Evolutionary conservation across 2,888 invertebrate genomes (phyloP).

Genomic region (Aphidoletes aphidimyza): DNA sequence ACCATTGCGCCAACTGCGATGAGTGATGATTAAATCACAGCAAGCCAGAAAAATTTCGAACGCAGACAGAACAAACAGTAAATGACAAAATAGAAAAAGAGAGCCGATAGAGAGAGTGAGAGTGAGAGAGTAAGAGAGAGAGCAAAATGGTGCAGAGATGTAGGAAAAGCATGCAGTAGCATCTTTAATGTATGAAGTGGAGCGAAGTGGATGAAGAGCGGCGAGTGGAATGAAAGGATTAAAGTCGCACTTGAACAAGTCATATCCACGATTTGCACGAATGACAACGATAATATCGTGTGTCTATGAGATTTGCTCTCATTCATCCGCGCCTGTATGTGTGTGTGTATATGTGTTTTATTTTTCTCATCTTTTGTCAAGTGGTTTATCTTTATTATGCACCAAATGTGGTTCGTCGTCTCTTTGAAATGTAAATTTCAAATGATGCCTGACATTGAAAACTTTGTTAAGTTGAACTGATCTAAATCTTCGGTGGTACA

Average conservation of each 20-base stretch:
- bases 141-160: not conserved
- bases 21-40: conserved; percentile 36
- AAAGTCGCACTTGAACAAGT: conserved; percentile 45
- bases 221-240: too few species aligned
- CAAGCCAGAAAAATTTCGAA: not conserved
- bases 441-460: conserved; percentile 49
- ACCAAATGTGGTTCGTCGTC: conserved; percentile 12
- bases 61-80: not conserved
- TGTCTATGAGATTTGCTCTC: not conserved
- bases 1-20: not conserved
- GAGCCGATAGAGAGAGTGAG: not conserved
- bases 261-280: conserved; percentile 44
- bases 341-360: not conserved
- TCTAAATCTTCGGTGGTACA: not conserved
- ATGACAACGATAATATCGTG: not conserved
- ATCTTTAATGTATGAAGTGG: not conserved
- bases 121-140: not conserved
- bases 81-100: not conserved
- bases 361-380: not conserved
- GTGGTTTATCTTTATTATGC: conserved; percentile 11
- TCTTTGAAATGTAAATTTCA: conserved; percentile 37
- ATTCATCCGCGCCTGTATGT: not conserved
- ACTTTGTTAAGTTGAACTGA: conserved; percentile 27
- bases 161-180: too few species aligned
- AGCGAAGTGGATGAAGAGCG: too few species aligned